Evolutionary conservation across 2,113 vertebrate species (phyloP), one percentile per base, ranked within the genome.

Genomic region (Thryonomys swinderianus): DNA sequence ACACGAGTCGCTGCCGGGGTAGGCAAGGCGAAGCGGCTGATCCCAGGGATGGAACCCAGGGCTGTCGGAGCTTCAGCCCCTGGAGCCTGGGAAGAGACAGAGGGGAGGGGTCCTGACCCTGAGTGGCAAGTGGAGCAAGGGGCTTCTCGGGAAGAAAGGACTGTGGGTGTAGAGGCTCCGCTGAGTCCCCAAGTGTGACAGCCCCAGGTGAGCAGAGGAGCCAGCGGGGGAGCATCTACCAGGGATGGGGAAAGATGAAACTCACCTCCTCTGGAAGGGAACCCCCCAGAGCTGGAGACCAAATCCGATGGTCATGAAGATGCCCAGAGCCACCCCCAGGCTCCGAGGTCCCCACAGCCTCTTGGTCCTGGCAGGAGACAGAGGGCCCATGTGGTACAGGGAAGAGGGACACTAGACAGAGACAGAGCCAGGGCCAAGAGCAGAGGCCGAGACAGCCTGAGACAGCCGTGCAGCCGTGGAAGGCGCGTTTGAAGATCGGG

Each of bases 1-100:
- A 99, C 97, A 99, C 99, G 79, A 99, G 97, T 91, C 99, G 99
- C 37, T 97, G 98, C 84, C 96, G 98, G 1, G 99, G 98, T 48
- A 91, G 97, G 92, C 99, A 99, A 59, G 98, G 91, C 2, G 37
- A 64, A 66, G 92, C 34, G 61, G 90, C 53, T 5, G 94, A 48
- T 40, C 30, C 18, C 9, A 30, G 53, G 27, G 88, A 81, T 59
- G 87, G 59, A 53, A 45, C 40, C 95, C 83, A 95, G 45, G 85
- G n/a, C 45, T 93, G 93, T 64, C 34, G 90, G 59, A 97, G 71
- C 51, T 96, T 95, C 55, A 93, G 86, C 48, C 81, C 61, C 0
- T 93, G 66, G 13, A 96, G 69, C 93, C 96, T 96, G 76, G 74
- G 59, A 80, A 84, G 66, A 92, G 13, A 95, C 0, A 0, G 10